A percentile compares a stretch with the other conserved stretches of the same genome.
Conservation (phyloP, 2,113 vertebrate species). For the Tachycineta bicolor region DNA sequence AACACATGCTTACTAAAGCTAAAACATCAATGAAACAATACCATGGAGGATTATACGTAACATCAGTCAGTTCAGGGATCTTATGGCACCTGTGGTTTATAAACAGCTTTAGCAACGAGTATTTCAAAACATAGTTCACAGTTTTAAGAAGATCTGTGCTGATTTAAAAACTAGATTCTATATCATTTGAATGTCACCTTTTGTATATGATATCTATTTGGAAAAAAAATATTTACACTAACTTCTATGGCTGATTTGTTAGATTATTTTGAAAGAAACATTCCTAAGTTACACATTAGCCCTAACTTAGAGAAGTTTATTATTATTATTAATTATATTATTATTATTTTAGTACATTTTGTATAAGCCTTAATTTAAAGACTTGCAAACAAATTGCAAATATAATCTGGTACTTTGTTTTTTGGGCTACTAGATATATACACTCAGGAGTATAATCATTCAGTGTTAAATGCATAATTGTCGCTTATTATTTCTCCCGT, state of each 20-base stretch:
- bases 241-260: slow-evolving; percentile 83
- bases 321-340: slow-evolving; percentile 35
- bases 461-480: slow-evolving; percentile 63
- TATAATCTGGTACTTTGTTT: slow-evolving; percentile 31
- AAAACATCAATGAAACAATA: slow-evolving; percentile 72
- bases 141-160: slow-evolving; percentile 94
- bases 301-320: slow-evolving; percentile 62
- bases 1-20: slow-evolving; percentile 78
- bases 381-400: slow-evolving; percentile 61
- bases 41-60: slow-evolving; percentile 74
- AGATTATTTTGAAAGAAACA: slow-evolving; percentile 78
- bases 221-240: slow-evolving; percentile 90
- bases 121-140: slow-evolving; percentile 95
- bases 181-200: slow-evolving; percentile 82
- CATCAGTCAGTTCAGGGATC: slow-evolving; percentile 78
- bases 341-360: slow-evolving; percentile 62
- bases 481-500: slow-evolving; percentile 54
- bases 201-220: slow-evolving; percentile 82
- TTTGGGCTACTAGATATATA: slow-evolving; percentile 67
- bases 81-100: slow-evolving; percentile 99
- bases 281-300: slow-evolving; percentile 75
- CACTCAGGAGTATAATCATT: slow-evolving; percentile 69
- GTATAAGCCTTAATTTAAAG: slow-evolving; percentile 65
- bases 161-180: slow-evolving; percentile 92
- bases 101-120: slow-evolving; percentile 90